Base-by-base conservation (phyloP, 2,888 invertebrate species). In the Dioctria linearis region DNA sequence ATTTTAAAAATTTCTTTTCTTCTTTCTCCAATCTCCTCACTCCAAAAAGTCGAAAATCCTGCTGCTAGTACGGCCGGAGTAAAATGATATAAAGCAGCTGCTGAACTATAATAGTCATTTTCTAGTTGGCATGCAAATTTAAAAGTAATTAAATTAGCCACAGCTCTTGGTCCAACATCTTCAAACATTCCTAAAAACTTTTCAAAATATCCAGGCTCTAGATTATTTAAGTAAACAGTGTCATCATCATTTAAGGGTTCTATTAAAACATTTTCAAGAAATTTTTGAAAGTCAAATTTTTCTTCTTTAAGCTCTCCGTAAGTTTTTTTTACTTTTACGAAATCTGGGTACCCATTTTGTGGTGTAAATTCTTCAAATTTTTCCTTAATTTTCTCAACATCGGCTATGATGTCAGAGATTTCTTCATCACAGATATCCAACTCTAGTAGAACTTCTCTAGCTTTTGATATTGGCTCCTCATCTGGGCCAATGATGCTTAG, bases 131-230 rank as follows among this genome's bases (percentile, higher is more conserved):
- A 46, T 5, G 46, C 46, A 46, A 46, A 5, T 46, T 46, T 46
- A 1, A 8, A 54, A 5, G 71, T 71, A 13, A 71, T 71, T 9
- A 51, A 71, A 71, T 71, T 71, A 5, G 71, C 71, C 37, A 71
- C 11, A 13, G 54, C 71, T 54, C 54, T 71, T 37, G 71, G 51
- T 25, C 71, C 71, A 9, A 37, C 71, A 25, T 71, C 71, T n/a
- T 71, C 71, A 40, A 71, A 71, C 49, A 71, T 71, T n/a, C 51
- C 25, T 6, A 37, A n/a, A 13, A 71, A 71, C 37, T 71, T 54
- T 3, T 71, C 71, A 11, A 71, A 71, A 39, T 71, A 71, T 39
- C 71, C 71, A 37, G 71, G 51, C 11, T 71, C 71, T 51, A 71
- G 71, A 54, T 54, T 51, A 39, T 71, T 71, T 37, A 71, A 51